Conservation (phyloP, 2,113 vertebrate genomes). For the Misgurnus anguillicaudatus region DNA sequence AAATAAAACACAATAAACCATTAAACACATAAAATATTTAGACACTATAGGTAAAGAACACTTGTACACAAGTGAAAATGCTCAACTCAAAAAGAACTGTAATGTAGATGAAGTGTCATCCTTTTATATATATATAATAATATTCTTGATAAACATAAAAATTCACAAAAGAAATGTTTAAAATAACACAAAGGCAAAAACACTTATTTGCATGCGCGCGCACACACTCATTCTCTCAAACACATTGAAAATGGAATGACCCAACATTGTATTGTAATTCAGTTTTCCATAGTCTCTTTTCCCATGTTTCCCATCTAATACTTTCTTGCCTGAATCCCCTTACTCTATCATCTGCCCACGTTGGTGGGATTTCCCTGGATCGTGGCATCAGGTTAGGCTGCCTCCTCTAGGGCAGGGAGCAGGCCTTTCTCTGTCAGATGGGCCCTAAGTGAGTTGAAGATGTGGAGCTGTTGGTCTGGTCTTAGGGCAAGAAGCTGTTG, state of each 20-base stretch:
- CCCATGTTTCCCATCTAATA: constrained; percentile 4
- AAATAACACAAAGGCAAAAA: constrained; percentile 59
- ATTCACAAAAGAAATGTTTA: constrained; percentile 44
- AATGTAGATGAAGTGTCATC: constrained; percentile 49
- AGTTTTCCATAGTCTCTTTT: constrained; percentile 43
- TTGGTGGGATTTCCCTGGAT: neutral
- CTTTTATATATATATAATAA: constrained; percentile 51
- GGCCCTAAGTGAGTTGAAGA: constrained; percentile 91
- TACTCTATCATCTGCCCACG: neutral
- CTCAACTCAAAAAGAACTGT: constrained; percentile 43
- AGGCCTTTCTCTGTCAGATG: constrained; percentile 89
- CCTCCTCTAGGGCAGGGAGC: constrained; percentile 75
- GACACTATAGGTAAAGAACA: constrained; percentile 57
- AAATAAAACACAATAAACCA: constrained; percentile 44
- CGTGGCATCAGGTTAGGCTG: constrained; percentile 53
- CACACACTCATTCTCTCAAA: constrained; percentile 40
- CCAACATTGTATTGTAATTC: constrained; percentile 52
- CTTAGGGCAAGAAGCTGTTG: constrained; percentile 94
- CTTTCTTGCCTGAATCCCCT: constrained; percentile 21
- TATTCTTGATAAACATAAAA: constrained; percentile 54
- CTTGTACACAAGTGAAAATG: constrained; percentile 59
- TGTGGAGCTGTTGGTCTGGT: constrained; percentile 92
- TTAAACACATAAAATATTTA: constrained; percentile 65
- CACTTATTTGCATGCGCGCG: constrained; percentile 51
- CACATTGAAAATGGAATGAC: constrained; percentile 68